Percentiles rank a stretch among this genome's conserved stretches.
phyloP scores from a whole-genome alignment of 1,140 invertebrate genomes.

The Brachionus koreanus region DNA sequence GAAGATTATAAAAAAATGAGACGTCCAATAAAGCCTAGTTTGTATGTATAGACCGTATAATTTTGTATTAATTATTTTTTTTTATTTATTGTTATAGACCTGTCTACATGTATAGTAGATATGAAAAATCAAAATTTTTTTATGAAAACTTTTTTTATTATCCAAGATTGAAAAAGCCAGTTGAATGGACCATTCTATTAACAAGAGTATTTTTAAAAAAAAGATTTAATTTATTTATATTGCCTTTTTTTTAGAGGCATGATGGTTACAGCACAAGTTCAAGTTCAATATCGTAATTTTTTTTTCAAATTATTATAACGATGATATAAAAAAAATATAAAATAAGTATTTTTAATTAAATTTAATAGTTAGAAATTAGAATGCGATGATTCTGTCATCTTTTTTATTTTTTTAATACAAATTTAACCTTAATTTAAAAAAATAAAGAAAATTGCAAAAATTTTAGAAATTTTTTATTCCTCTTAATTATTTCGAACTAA shows the following conservation, averaged over 20 bases:
- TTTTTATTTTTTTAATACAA: too few species aligned
- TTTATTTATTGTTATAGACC: background rate
- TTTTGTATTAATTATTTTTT: background rate
- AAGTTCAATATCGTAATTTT: background rate
- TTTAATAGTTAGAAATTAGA: too few species aligned
- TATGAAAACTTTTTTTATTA: constrained; percentile 12
- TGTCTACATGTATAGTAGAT: background rate
- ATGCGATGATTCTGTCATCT: too few species aligned
- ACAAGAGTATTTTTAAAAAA: background rate
- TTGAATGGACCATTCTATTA: constrained; percentile 3
- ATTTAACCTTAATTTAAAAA: too few species aligned
- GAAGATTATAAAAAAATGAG: constrained; percentile 24
- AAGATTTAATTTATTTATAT: background rate
- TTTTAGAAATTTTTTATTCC: too few species aligned
- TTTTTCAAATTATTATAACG: background rate
- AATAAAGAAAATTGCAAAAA: too few species aligned
- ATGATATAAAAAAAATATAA: too few species aligned
- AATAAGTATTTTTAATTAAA: too few species aligned
- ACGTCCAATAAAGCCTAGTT: constrained; percentile 9
- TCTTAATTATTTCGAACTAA: too few species aligned
- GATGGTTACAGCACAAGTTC: background rate
- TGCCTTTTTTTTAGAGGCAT: background rate
- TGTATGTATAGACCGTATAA: background rate
- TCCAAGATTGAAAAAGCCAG: background rate
- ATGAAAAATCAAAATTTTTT: constrained; percentile 10